Evolutionary conservation across 2,888 invertebrate genomes (phyloP), one percentile per base, ranked within the genome.

Genomic region (Drosophila pseudotakahashii): DNA sequence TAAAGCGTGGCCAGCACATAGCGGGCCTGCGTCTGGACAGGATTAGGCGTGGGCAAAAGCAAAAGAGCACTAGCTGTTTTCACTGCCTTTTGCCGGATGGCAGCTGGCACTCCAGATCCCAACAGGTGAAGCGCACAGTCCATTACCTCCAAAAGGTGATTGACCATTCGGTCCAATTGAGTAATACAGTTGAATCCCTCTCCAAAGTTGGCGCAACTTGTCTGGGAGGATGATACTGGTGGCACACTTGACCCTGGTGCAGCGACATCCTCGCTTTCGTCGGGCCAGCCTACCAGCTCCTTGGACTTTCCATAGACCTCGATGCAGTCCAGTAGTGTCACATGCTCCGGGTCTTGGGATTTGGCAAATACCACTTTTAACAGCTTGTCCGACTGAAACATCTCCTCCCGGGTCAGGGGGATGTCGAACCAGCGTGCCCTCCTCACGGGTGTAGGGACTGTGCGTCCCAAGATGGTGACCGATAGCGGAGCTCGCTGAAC

Each of bases 271-370:
- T 98, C 98, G 9, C 94, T 95, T 88, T 99, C 98, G 90, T 99
- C 98, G 0, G 98, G 98, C 99, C 98, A 99, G 44, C 98, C 98
- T 89, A 99, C 98, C 1, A 96, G 94, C 90, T 98, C 98, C 92
- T 99, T 99, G 1, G 97, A 97, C 92, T 98, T 98, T 1, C 98
- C 98, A 90, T 98, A 98, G 90, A 97, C 95, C 93, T 98, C 98
- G 23, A 99, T 95, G 50, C 97, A 97, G 91, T 99, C 98, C 0
- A 99, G 94, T 95, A 98, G 97, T 1, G 96, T 97, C 6, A 98
- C 96, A 45, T 96, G 96, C 88, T 97, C 95, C 7, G 96, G 95
- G 92, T 98, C 97, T 91, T 96, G 95, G 0, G 97, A 97, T 5
- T 96, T 95, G 50, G 97, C 97, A 89, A 98, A 97, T 42, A 94